Evolutionary conservation across 1,140 invertebrate species (phyloP).

Genomic region (Aphis gossypii): DNA sequence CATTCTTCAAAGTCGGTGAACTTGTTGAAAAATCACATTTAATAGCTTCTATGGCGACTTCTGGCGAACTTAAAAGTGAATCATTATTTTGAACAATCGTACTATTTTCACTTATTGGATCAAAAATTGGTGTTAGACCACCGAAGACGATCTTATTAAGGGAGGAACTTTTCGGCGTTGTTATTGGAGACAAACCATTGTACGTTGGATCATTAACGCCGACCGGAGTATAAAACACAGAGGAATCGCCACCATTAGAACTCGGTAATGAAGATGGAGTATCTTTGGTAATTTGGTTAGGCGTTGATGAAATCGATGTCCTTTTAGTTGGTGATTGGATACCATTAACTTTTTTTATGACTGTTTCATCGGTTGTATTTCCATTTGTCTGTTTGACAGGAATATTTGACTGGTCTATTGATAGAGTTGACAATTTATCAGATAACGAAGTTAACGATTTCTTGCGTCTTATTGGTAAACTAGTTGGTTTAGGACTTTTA

Average conservation of each 20-base stretch:
- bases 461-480: conserved; percentile 31
- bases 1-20: neutral
- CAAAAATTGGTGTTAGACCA: neutral
- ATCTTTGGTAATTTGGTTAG: neutral
- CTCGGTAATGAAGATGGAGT: neutral
- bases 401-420: conserved; percentile 31
- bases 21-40: conserved; percentile 19
- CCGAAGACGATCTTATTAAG: conserved; percentile 2
- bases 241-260: neutral
- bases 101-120: neutral
- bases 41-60: conserved; percentile 40
- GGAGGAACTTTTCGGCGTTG: neutral
- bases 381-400: neutral
- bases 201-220: neutral
- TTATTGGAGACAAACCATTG: neutral
- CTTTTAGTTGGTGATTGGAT: neutral
- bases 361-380: conserved; percentile 14
- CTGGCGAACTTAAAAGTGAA: conserved; percentile 1
- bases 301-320: conserved; percentile 1
- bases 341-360: neutral
- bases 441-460: conserved; percentile 25
- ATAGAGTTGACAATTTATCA: neutral
- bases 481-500: conserved; percentile 4
- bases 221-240: conserved; percentile 28
- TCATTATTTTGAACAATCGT: neutral